A percentile compares a stretch with the other conserved stretches of the same genome.
phyloP scores from a whole-genome alignment of 2,797 vertebrate genomes.

The Pristis pectinata region DNA sequence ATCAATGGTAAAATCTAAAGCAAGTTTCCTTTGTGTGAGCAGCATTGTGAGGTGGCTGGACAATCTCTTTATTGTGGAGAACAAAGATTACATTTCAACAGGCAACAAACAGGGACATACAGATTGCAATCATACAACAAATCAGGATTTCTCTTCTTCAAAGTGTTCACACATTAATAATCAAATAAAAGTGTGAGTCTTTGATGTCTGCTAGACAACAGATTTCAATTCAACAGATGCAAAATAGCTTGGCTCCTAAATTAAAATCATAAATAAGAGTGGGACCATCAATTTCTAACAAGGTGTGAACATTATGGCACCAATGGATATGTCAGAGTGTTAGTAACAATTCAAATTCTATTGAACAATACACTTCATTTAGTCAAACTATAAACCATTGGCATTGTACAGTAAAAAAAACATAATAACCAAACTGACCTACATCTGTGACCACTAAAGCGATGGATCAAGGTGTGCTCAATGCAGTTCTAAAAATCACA shows the following conservation, averaged over 20 bases:
- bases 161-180: background rate
- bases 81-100: constrained; percentile 25
- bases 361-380: background rate
- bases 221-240: background rate
- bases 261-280: background rate
- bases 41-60: background rate
- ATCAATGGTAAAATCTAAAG: background rate
- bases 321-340: background rate
- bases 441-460: constrained; percentile 3
- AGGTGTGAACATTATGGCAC: background rate
- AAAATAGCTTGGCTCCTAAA: background rate
- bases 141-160: background rate
- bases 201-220: background rate
- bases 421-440: background rate
- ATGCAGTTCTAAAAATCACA: background rate
- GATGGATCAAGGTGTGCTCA: background rate
- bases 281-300: background rate
- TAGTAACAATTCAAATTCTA: background rate
- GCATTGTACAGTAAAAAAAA: constrained; percentile 2
- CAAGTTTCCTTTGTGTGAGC: background rate
- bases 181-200: background rate
- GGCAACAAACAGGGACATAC: background rate
- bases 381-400: constrained; percentile 9
- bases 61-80: constrained; percentile 15
- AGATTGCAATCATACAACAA: background rate